Percentiles rank a stretch among this genome's conserved stretches.
Conservation (phyloP, 1,140 invertebrate species). For the Nephila pilipes region DNA sequence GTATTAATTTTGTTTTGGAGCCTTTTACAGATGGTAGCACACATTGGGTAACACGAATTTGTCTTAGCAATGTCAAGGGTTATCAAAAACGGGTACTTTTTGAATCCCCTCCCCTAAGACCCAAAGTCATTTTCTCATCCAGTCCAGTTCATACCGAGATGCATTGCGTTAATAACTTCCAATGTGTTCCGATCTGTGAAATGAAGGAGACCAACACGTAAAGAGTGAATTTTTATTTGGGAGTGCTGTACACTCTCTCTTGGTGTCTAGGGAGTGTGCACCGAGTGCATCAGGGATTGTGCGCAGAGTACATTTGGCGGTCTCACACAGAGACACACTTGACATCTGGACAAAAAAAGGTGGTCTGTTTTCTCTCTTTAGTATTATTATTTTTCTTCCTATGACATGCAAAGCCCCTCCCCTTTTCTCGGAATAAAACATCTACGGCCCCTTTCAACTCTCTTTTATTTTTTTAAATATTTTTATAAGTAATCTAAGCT, state of each 20-base stretch:
- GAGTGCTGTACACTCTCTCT: slow-evolving; percentile 59
- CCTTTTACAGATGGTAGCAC: too few relatives aligned
- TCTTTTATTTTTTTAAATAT: neutral
- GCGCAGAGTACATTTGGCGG: slow-evolving; percentile 57
- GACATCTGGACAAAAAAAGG: slow-evolving; percentile 14
- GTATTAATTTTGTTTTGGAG: too few relatives aligned
- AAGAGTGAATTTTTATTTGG: slow-evolving; percentile 63
- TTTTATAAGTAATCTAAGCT: slow-evolving; percentile 43
- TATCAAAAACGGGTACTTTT: too few relatives aligned
- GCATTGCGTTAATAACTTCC: too few relatives aligned
- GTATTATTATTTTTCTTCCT: too few relatives aligned
- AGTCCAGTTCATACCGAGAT: too few relatives aligned
- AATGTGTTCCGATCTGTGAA: neutral
- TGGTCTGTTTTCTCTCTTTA: neutral
- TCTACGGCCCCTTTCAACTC: neutral
- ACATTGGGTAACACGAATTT: too few relatives aligned
- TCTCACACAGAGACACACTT: neutral
- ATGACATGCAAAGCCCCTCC: neutral
- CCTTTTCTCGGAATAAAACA: neutral
- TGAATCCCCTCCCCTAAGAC: too few relatives aligned
- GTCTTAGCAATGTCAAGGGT: too few relatives aligned
- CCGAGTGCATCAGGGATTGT: slow-evolving; percentile 55
- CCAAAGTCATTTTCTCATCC: too few relatives aligned
- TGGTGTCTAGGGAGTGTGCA: slow-evolving; percentile 21
- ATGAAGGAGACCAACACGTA: neutral